These are phyloP conservation scores for Nephrocerus scutellatus DNA, from an alignment of 2,888 invertebrate genomes.

Conservation along the genomic window DNA sequence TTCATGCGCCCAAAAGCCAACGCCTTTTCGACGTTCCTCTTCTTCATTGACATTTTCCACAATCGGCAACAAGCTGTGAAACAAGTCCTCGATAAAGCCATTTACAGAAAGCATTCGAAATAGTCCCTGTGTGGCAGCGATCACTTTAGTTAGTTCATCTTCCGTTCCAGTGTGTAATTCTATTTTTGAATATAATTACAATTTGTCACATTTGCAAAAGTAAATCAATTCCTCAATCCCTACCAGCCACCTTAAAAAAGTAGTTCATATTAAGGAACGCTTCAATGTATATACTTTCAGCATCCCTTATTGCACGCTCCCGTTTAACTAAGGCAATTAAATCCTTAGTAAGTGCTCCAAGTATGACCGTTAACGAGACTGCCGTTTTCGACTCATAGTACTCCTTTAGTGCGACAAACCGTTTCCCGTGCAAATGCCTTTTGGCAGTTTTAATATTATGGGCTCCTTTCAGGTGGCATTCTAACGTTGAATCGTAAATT, in stretches of 20 bases:
- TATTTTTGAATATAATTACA: constrained; percentile 7
- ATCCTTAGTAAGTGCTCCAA: constrained; percentile 23
- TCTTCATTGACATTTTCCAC: constrained; percentile 32
- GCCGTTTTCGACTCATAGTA: constrained; percentile 25
- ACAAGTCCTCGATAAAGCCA: constrained; percentile 40
- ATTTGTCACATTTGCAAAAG: not conserved
- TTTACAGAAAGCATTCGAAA: constrained; percentile 38
- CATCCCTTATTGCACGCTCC: constrained; percentile 30
- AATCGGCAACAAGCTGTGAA: constrained; percentile 34
- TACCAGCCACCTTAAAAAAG: constrained; percentile 33
- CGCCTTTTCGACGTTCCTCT: constrained; percentile 28
- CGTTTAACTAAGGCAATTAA: constrained; percentile 28
- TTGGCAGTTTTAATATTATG: constrained; percentile 30
- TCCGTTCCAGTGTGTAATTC: constrained; percentile 14
- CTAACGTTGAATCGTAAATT: constrained; percentile 37
- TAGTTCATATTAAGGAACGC: constrained; percentile 36
- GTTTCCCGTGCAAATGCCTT: constrained; percentile 29
- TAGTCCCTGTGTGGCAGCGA: constrained; percentile 32
- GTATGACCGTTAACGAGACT: constrained; percentile 20
- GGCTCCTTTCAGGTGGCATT: constrained; percentile 30
- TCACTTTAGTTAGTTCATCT: constrained; percentile 26
- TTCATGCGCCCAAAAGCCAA: constrained; percentile 43
- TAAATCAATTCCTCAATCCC: constrained; percentile 1
- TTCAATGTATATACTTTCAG: constrained; percentile 30
- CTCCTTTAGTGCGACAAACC: constrained; percentile 29